Percentiles rank a stretch among this genome's conserved stretches.
phyloP scores from a whole-genome alignment of 1,140 invertebrate genomes.

The Habropoda laboriosa region DNA sequence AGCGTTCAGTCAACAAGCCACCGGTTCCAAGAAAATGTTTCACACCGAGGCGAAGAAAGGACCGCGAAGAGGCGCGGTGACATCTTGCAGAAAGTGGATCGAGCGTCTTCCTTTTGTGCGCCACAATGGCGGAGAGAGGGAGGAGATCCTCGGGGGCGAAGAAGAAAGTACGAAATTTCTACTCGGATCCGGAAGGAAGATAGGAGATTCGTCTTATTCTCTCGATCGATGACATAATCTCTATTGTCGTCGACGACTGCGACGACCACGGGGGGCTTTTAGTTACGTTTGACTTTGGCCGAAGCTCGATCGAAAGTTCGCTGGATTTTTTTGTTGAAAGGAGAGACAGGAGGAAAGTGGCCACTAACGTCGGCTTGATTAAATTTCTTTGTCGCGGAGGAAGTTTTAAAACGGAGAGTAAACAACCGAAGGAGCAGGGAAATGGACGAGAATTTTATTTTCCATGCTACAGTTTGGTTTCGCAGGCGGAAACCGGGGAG shows the following conservation, averaged over 20 bases:
- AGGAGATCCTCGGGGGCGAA: too few relatives aligned
- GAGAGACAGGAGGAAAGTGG: too few relatives aligned
- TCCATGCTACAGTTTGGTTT: neutral
- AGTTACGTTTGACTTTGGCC: constrained; percentile 32
- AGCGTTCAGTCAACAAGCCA: neutral
- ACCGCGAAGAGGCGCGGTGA: neutral
- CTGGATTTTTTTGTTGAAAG: neutral
- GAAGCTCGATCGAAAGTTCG: neutral
- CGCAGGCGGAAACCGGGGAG: too few relatives aligned
- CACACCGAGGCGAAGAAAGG: neutral
- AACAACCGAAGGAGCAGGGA: neutral
- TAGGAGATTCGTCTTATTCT: too few relatives aligned
- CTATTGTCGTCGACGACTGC: neutral
- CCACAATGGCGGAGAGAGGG: too few relatives aligned
- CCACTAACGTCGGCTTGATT: constrained; percentile 22
- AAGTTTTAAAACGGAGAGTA: neutral
- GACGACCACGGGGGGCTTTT: neutral
- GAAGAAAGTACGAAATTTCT: neutral
- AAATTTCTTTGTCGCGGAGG: constrained; percentile 22
- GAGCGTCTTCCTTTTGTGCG: constrained; percentile 14
- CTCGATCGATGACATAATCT: constrained; percentile 32
- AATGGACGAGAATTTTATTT: constrained; percentile 21
- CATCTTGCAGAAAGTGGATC: constrained; percentile 6
- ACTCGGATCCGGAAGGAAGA: too few relatives aligned
- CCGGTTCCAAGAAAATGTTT: neutral